Base-by-base conservation (phyloP, 2,888 invertebrate species). In the Xestobium rufovillosum region DNA sequence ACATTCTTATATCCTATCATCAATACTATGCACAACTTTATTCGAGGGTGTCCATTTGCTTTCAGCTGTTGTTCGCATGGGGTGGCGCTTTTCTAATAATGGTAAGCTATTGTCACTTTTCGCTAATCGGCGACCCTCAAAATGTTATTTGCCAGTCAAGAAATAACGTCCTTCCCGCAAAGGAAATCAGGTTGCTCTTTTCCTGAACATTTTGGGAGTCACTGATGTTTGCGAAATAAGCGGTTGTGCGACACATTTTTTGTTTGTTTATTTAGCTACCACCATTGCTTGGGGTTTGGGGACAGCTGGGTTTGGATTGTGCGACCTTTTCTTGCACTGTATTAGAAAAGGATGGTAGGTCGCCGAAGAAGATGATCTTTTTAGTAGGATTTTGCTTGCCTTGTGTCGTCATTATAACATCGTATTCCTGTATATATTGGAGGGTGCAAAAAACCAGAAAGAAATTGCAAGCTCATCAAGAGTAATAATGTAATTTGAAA, bases 291-390 rank as follows among this genome's bases (percentile, higher is more conserved):
- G 88, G 83, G 34, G 66, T 85, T 11, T 91, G 90, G 90, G 91
- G 91, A 10, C 77, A 75, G 49, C 71, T 92, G 43, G 91, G 90
- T 0, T 67, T 89, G 23, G 83, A 89, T 50, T 69, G 74, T 15
- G 71, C 75, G 12, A 87, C 89, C 2, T 91, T 90, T 61, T 90
- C 90, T 1, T 92, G 92, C 63, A 92, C 91, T 13, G 89, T 91
- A 49, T 69, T 90, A 31, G 74, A 76, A 44, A 82, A 85, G 56
- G 71, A 83, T 56, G 83, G 82, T 26, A 71, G 65, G 44, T 89
- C 88, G 1, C 89, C 89, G 2, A 88, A 89, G 67, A 89, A 87
- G 60, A 76, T 81, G 37, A 70, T 90, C 1, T 90, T 90, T 68
- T 70, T 84, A 10, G 72, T 89, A 49, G 89, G 86, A 2, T 88